phyloP scores from a whole-genome alignment of 1,140 invertebrate species.

The Aphis gossypii region DNA sequence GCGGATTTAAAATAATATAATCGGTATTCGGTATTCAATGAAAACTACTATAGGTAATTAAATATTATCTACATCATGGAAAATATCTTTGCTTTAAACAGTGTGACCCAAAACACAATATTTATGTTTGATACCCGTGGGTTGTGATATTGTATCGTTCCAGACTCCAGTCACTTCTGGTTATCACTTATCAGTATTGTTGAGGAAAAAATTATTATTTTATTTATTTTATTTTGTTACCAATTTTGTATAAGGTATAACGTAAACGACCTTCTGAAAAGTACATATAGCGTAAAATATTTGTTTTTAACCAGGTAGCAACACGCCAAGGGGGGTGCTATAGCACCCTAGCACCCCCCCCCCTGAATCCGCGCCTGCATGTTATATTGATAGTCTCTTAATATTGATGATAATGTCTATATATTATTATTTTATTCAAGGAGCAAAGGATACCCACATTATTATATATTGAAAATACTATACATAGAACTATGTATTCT shows the following conservation, averaged over 20 bases:
- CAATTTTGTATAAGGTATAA: neutral
- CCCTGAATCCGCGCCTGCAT: neutral
- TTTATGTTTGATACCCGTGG: too few relatives aligned
- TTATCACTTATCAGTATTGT: slow-evolving; percentile 4
- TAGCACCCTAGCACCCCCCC: neutral
- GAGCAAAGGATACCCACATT: too few relatives aligned
- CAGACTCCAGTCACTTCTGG: neutral
- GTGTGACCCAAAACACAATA: too few relatives aligned
- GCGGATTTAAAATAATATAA: neutral
- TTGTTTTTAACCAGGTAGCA: neutral
- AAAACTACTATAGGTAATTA: too few relatives aligned
- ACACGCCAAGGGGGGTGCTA: neutral
- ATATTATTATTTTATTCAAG: too few relatives aligned
- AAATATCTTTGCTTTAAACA: too few relatives aligned
- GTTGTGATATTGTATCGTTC: neutral
- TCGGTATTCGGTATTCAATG: neutral
- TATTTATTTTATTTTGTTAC: neutral
- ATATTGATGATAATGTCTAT: too few relatives aligned
- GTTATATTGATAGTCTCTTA: too few relatives aligned
- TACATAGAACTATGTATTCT: too few relatives aligned
- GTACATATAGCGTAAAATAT: neutral
- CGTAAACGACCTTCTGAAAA: neutral
- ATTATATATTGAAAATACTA: too few relatives aligned
- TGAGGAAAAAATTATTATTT: neutral
- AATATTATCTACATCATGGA: too few relatives aligned